Base-by-base conservation (phyloP, 2,888 invertebrate species). In the Litoditis marina region DNA sequence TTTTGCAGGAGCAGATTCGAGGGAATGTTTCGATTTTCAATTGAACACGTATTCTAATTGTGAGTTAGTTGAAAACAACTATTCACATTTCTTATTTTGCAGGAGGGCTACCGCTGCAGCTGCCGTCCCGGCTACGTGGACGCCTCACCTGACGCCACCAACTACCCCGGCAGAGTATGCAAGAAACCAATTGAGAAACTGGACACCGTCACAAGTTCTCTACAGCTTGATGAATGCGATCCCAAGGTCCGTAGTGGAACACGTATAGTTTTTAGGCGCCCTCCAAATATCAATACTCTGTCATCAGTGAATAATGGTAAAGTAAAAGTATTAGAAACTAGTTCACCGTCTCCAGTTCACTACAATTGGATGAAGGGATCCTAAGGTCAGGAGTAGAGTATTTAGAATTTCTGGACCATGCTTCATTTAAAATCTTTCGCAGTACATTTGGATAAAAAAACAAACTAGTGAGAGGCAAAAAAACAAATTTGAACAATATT, bases 71-170 rank as follows among this genome's bases (percentile, higher is more conserved):
- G n/a, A n/a, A n/a, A n/a, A n/a, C n/a, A n/a, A n/a, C n/a, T n/a
- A n/a, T n/a, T n/a, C n/a, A n/a, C n/a, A n/a, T n/a, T n/a, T n/a
- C 6, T 25, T 11, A 47, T 54, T 31, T n/a, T n/a, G n/a, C n/a
- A n/a, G 53, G 76, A 71, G 11, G 91, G 92, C 0, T 94, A 92
- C 84, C 90, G 91, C 0, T 94, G 94, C 83, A 90, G 90, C 75
- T 94, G 94, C 80, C 88, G 88, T 55, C 90, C 91, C 82, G 92
- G 90, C 30, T 90, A 87, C 83, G 87, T 88, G 0, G 91, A 91
- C 84, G 79, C 78, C 2, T 81, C 81, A 5, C 73, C 79, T 34
- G 78, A 81, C 55, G 68, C 76, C 30, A 76, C 75, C 7, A 72
- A 77, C 52, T 82, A 82, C 63, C 82, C 83, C n/a, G 83, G 83